Evolutionary conservation across 2,888 invertebrate species (phyloP).

Genomic region (Parascotia fuliginaria): DNA sequence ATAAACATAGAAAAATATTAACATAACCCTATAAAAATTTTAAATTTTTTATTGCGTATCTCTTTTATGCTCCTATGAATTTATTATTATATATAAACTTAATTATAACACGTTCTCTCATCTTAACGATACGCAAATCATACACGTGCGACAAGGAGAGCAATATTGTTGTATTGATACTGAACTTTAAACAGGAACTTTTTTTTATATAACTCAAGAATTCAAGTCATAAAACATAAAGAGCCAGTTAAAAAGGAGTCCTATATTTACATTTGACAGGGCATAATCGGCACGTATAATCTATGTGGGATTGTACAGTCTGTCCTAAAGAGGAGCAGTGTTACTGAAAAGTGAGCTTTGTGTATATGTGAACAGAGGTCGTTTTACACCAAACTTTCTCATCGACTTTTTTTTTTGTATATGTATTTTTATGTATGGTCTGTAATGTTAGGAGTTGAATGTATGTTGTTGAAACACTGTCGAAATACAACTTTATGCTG

Average conservation of each 20-base stretch:
- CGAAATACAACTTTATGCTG: no score
- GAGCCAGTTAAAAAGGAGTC: constrained; percentile 41
- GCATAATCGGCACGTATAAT: constrained; percentile 34
- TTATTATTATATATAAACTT: no score
- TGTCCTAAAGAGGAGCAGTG: constrained; percentile 62
- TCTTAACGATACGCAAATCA: background rate
- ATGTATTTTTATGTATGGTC: constrained; percentile 15
- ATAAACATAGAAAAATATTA: no score
- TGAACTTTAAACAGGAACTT: no score
- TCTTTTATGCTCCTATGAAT: no score
- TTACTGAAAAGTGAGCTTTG: constrained; percentile 63
- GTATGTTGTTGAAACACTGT: constrained; percentile 27
- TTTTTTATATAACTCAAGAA: no score
- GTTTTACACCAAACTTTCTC: constrained; percentile 26
- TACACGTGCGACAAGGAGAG: background rate
- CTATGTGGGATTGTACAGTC: constrained; percentile 68
- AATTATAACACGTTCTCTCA: no score
- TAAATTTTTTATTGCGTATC: no score
- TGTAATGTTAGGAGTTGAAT: constrained; percentile 13
- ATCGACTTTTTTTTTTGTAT: constrained; percentile 22
- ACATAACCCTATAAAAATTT: no score
- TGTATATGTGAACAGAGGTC: constrained; percentile 46
- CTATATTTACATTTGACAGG: constrained; percentile 30
- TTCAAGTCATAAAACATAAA: background rate
- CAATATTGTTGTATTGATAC: background rate